A percentile compares a stretch with the other conserved stretches of the same genome.
phyloP scores from a whole-genome alignment of 2,888 invertebrate species.

The Ornithoptera alexandrae region DNA sequence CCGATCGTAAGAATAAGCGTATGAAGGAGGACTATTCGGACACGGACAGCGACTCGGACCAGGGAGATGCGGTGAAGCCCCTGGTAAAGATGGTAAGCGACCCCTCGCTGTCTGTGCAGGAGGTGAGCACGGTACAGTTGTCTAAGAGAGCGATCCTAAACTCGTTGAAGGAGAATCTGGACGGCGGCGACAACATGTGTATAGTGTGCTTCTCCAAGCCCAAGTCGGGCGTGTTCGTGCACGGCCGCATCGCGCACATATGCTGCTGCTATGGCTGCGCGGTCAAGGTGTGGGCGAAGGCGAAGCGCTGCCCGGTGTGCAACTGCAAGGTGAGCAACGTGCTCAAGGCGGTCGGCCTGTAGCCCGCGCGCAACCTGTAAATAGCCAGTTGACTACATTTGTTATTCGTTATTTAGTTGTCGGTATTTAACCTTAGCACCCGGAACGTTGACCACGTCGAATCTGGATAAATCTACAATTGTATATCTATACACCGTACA shows the following conservation, averaged over 20 bases:
- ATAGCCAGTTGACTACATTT: constrained; percentile 6
- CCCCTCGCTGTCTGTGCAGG: constrained; percentile 58
- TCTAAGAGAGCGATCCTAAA: constrained; percentile 50
- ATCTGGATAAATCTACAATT: too few species aligned
- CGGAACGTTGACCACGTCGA: too few species aligned
- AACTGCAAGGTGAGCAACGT: constrained; percentile 84
- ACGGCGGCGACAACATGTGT: constrained; percentile 63
- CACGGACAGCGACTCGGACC: constrained; percentile 39
- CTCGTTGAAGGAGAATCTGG: constrained; percentile 49
- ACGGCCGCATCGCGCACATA: constrained; percentile 83
- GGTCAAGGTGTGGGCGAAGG: constrained; percentile 82
- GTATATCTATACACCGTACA: too few species aligned
- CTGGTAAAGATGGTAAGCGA: constrained; percentile 68
- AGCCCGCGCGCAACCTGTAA: constrained; percentile 14
- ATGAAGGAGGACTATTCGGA: constrained; percentile 45
- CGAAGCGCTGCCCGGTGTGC: constrained; percentile 84
- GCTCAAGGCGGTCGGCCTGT: constrained; percentile 79
- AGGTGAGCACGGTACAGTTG: constrained; percentile 35
- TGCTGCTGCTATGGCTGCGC: constrained; percentile 87
- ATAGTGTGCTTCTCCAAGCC: constrained; percentile 82
- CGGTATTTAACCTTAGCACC: background rate
- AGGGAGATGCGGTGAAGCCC: constrained; percentile 41
- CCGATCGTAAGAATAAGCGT: constrained; percentile 50
- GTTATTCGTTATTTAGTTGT: constrained; percentile 15
- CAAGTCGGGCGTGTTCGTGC: constrained; percentile 84